Evolutionary conservation across 1,140 invertebrate genomes (phyloP).

Genomic region (Zaprionus inermis): DNA sequence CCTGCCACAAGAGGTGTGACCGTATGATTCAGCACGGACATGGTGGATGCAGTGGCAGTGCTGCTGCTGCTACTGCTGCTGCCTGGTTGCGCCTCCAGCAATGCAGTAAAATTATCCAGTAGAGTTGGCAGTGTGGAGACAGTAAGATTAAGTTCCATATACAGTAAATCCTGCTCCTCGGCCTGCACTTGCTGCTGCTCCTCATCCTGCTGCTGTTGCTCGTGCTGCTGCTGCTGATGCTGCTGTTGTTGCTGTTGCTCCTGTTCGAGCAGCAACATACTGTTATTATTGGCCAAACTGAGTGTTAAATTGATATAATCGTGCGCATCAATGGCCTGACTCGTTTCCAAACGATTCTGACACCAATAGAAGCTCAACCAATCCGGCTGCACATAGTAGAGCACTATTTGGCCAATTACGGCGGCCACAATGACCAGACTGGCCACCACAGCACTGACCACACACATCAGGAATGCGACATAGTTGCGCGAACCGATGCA

Average conservation of each 20-base stretch:
- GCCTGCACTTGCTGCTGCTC: conserved; percentile 7
- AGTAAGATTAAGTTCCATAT: conserved; percentile 32
- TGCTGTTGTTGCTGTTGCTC: conserved; percentile 1
- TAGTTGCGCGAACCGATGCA: conserved; percentile 97
- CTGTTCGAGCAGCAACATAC: conserved; percentile 60
- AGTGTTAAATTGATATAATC: conserved; percentile 70
- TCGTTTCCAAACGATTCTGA: conserved; percentile 6
- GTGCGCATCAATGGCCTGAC: no score
- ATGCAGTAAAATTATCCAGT: conserved; percentile 58
- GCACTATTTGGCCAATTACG: conserved; percentile 88
- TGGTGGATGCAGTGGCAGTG: conserved; percentile 3
- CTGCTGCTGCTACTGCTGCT: neutral
- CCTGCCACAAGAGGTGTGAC: conserved; percentile 55
- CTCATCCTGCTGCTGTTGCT: conserved; percentile 23
- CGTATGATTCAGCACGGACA: conserved; percentile 49
- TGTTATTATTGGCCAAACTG: conserved; percentile 62
- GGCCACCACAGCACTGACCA: conserved; percentile 92
- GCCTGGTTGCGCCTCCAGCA: conserved; percentile 45
- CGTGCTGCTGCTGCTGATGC: neutral
- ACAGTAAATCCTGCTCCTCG: neutral
- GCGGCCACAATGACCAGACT: conserved; percentile 89
- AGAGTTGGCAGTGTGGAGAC: conserved; percentile 63
- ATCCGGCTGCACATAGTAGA: conserved; percentile 86
- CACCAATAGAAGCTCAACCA: conserved; percentile 85
- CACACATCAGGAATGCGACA: conserved; percentile 92